A percentile compares a stretch with the other conserved stretches of the same genome.
Evolutionary conservation across 2,113 vertebrate genomes (phyloP).

Genomic region (Cryptomyrus ogoouensis): DNA sequence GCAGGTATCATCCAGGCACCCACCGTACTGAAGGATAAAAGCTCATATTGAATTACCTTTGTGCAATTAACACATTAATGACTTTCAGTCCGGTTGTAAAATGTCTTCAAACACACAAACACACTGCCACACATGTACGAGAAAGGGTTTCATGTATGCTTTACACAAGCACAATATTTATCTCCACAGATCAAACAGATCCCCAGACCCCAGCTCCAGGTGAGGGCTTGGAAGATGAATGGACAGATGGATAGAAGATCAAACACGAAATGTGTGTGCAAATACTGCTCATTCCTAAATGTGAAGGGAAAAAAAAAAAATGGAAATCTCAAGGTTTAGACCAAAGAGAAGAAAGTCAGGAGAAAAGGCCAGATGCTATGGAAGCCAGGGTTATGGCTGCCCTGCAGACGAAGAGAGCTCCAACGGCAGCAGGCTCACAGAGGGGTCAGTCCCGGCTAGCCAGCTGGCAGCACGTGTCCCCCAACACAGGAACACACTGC

Average conservation of each 20-base stretch:
- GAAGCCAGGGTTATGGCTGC: neutral
- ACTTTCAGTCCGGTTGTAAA: neutral
- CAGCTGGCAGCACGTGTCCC: neutral
- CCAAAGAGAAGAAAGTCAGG: neutral
- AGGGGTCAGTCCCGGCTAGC: neutral
- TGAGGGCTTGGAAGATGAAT: neutral
- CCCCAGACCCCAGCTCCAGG: neutral
- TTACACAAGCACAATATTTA: neutral
- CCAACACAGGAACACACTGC: neutral
- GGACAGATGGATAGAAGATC: neutral
- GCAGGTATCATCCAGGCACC: neutral
- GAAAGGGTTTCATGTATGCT: neutral
- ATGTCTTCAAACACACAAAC: neutral
- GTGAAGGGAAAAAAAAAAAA: neutral
- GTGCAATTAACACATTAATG: neutral
- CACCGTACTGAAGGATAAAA: neutral
- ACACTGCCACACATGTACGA: neutral
- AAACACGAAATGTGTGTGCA: neutral
- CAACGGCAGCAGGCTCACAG: neutral
- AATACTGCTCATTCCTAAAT: neutral
- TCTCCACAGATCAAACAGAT: neutral
- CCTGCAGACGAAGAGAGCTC: neutral
- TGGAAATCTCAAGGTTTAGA: neutral
- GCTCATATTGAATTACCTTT: neutral
- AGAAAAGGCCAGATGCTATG: neutral